Evolutionary conservation across 2,113 vertebrate species (phyloP).

Genomic region (Pomatorhinus ruficollis): DNA sequence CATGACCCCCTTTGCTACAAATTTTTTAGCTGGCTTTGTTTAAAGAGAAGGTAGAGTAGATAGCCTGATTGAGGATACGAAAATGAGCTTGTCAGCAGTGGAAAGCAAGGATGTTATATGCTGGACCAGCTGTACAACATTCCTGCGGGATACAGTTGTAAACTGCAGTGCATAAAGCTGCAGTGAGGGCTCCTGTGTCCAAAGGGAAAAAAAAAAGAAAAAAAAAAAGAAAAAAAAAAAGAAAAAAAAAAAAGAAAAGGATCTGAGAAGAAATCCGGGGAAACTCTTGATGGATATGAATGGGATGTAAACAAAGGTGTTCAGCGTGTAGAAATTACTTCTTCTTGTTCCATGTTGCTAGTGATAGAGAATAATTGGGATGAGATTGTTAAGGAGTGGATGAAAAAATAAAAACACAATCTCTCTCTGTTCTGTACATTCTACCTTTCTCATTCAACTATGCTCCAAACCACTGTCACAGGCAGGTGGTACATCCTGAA

Average conservation of each 20-base stretch:
- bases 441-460: background rate
- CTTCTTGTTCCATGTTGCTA: background rate
- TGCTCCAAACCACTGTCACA: background rate
- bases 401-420: background rate
- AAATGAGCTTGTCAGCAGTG: background rate
- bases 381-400: background rate
- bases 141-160: background rate
- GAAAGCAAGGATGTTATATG: background rate
- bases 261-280: background rate
- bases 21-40: background rate
- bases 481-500: constrained; percentile 15
- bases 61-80: background rate
- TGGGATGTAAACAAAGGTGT: background rate
- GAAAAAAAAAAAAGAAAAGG: background rate
- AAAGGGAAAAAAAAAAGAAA: background rate
- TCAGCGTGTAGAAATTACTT: background rate
- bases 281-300: background rate
- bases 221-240: background rate
- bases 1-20: background rate
- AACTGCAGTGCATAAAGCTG: background rate
- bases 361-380: background rate
- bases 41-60: background rate
- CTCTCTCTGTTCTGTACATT: background rate
- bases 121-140: background rate
- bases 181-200: background rate